Percentiles rank a stretch among this genome's conserved stretches.
Evolutionary conservation across 2,113 vertebrate genomes (phyloP).

Genomic region (Trochalopteron elliotii): DNA sequence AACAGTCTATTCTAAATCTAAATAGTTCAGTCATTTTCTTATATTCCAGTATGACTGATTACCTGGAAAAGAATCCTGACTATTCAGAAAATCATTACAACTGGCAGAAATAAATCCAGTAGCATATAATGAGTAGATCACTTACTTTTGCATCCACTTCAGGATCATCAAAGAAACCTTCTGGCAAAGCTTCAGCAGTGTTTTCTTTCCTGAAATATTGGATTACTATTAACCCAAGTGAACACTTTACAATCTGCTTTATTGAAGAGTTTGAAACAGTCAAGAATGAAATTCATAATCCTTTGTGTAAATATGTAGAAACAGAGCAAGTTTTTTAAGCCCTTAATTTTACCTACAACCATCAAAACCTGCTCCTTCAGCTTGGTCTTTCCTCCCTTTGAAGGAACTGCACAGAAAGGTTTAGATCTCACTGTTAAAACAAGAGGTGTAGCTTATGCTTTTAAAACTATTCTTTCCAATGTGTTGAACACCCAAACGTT

Average conservation of each 20-base stretch:
- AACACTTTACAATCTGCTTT: neutral
- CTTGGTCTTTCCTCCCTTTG: neutral
- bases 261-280: neutral
- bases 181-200: constrained; percentile 88
- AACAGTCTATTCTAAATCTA: neutral
- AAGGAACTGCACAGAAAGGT: neutral
- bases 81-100: neutral
- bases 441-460: neutral
- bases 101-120: neutral
- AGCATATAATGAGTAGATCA: neutral
- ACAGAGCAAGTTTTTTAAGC: neutral
- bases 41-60: neutral
- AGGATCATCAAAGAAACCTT: constrained; percentile 98
- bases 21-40: neutral
- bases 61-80: neutral
- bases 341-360: neutral
- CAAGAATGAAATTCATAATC: neutral
- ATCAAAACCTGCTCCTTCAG: neutral
- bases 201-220: constrained; percentile 80
- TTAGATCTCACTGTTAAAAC: neutral
- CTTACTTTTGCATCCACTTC: constrained; percentile 88
- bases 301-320: neutral
- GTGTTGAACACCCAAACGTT: neutral
- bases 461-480: neutral
- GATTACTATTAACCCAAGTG: neutral